Evolutionary conservation across 1,140 invertebrate species (phyloP).

Genomic region (Coptotermes formosanus): DNA sequence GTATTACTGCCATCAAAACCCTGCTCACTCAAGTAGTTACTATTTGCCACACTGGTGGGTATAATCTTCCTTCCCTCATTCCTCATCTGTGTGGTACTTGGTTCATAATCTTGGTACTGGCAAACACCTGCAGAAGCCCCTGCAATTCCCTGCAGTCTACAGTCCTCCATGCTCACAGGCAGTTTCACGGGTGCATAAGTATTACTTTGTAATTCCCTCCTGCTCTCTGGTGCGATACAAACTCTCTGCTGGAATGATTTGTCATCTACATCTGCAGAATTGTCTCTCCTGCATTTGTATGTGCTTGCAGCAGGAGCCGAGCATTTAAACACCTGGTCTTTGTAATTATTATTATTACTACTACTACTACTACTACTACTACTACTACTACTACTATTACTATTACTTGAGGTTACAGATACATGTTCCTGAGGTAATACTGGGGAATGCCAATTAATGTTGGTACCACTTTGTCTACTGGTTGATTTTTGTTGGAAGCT

Average conservation of each 20-base stretch:
- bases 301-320: background rate
- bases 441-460: constrained; percentile 32
- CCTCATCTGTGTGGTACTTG: background rate
- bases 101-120: background rate
- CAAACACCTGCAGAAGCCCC: background rate
- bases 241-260: constrained; percentile 57
- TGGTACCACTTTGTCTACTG: constrained; percentile 18
- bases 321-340: constrained; percentile 11
- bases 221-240: constrained; percentile 41
- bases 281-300: constrained; percentile 22
- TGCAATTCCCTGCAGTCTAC: background rate
- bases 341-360: background rate
- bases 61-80: background rate
- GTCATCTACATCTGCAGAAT: constrained; percentile 29
- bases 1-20: background rate
- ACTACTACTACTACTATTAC: background rate
- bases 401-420: background rate
- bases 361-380: background rate
- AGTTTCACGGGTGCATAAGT: background rate
- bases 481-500: constrained; percentile 24
- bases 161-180: background rate
- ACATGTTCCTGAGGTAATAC: constrained; percentile 21
- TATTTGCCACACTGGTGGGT: background rate
- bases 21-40: background rate
- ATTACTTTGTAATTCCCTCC: background rate